A percentile compares a stretch with the other conserved stretches of the same genome.
phyloP scores from a whole-genome alignment of 2,113 vertebrate species.

The Hippotragus niger region DNA sequence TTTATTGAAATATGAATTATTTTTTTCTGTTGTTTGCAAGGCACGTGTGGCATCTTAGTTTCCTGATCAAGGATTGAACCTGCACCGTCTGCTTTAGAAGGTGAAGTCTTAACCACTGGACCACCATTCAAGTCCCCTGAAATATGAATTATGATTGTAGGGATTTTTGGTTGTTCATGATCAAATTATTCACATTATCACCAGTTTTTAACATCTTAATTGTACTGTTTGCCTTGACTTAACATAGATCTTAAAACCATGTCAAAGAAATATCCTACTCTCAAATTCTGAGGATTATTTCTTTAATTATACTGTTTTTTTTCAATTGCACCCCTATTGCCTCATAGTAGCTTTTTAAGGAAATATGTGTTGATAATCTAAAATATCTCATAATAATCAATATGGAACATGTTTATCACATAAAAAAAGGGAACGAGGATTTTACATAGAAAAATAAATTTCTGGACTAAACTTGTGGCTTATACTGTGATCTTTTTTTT shows the following conservation, averaged over 20 bases:
- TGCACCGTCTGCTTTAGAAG: neutral
- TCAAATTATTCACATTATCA: neutral
- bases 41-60: neutral
- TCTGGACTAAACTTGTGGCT: neutral
- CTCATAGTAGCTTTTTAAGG: neutral
- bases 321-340: neutral
- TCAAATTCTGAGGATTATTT: neutral
- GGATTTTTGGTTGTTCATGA: neutral
- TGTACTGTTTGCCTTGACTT: neutral
- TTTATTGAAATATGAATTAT: slow-evolving; percentile 2
- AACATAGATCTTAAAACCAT: neutral
- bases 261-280: neutral
- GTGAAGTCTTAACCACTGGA: neutral
- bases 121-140: neutral
- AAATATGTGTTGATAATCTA: neutral
- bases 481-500: neutral
- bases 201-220: neutral
- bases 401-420: neutral
- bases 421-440: neutral
- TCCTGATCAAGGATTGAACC: neutral
- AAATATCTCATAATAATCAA: neutral
- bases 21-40: neutral
- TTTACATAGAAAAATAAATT: neutral
- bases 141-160: neutral
- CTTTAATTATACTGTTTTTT: neutral